Conservation (phyloP, 2,113 vertebrate genomes). For the Hyperopisus bebe region DNA sequence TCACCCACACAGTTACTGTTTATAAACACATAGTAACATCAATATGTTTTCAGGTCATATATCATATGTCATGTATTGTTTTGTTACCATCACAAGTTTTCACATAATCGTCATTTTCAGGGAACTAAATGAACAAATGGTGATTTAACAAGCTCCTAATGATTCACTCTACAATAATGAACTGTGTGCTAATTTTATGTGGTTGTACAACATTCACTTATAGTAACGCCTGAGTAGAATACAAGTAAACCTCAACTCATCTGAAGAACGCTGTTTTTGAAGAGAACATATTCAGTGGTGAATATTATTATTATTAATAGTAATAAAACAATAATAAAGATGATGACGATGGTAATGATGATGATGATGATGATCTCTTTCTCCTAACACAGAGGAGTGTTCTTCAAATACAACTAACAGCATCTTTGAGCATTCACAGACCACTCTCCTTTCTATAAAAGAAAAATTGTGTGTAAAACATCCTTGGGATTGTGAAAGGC, state of each 20-base stretch:
- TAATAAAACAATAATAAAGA: not conserved
- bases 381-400: not conserved
- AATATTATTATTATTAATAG: not conserved
- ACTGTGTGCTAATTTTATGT: constrained; percentile 8
- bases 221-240: not conserved
- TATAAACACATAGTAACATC: not conserved
- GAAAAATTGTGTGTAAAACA: no score
- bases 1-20: no score
- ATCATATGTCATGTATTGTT: not conserved
- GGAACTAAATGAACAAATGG: not conserved
- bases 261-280: not conserved
- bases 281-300: not conserved
- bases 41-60: not conserved
- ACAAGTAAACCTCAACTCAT: not conserved
- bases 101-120: not conserved
- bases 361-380: not conserved
- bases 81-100: not conserved
- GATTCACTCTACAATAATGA: constrained; percentile 1
- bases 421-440: not conserved
- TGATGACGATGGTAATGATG: not conserved
- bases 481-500: no score
- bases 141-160: not conserved
- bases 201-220: not conserved
- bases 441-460: not conserved
- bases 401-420: not conserved